phyloP scores from a whole-genome alignment of 1,140 invertebrate species.

The Eumaeus atala region DNA sequence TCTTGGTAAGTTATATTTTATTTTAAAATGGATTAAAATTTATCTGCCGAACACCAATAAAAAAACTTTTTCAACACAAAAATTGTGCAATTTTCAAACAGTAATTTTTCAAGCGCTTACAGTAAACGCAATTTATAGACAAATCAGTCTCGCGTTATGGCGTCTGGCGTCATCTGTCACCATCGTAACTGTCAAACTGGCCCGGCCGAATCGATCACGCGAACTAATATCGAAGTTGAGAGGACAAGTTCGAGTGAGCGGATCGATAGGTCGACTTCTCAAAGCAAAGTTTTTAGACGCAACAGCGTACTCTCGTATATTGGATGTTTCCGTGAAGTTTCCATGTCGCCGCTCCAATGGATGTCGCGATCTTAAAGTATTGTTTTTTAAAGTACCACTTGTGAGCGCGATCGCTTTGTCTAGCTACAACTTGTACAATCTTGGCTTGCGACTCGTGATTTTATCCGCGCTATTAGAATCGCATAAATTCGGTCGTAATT shows the following conservation, averaged over 20 bases:
- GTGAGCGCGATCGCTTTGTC: constrained; percentile 18
- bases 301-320: constrained; percentile 49
- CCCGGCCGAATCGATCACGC: constrained; percentile 60
- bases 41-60: too few species aligned
- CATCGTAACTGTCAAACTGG: constrained; percentile 63
- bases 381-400: constrained; percentile 22
- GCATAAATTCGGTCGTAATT: too few species aligned
- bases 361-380: constrained; percentile 22
- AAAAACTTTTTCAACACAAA: constrained; percentile 1
- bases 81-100: constrained; percentile 15
- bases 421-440: constrained; percentile 6
- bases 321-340: constrained; percentile 55
- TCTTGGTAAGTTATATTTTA: too few species aligned
- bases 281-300: constrained; percentile 38
- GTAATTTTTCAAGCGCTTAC: constrained; percentile 18
- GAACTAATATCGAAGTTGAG: constrained; percentile 67
- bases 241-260: constrained; percentile 41
- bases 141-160: constrained; percentile 60
- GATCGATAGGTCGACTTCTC: constrained; percentile 42
- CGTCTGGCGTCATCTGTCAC: constrained; percentile 61
- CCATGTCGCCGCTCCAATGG: constrained; percentile 32
- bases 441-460: neutral
- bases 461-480: too few species aligned
- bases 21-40: too few species aligned
- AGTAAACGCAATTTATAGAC: constrained; percentile 41